Conservation (phyloP, 2,113 vertebrate species). For the Cepphus grylle region DNA sequence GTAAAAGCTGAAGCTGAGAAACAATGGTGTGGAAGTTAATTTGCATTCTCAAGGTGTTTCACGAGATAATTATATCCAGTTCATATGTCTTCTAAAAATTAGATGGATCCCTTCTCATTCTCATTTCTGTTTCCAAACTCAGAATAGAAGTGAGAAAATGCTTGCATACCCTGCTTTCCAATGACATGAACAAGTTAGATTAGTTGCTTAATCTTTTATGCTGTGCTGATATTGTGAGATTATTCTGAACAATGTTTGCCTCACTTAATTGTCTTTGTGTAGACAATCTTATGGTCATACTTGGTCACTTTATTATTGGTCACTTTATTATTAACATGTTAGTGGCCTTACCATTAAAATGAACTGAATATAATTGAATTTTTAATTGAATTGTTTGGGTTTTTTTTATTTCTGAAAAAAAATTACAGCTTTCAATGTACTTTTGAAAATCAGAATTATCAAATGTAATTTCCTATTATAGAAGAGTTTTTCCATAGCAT, state of each 20-base stretch:
- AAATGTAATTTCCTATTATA: neutral
- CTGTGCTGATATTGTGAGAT: neutral
- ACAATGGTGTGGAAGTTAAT: neutral
- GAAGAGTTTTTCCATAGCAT: neutral
- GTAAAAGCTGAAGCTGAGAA: neutral
- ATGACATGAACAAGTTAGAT: neutral
- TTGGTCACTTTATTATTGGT: neutral
- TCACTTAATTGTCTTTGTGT: neutral
- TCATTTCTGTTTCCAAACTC: neutral
- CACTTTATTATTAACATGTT: neutral
- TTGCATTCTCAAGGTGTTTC: neutral
- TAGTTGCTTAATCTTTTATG: neutral
- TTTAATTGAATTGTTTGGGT: neutral
- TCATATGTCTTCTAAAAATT: neutral
- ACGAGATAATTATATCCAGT: neutral
- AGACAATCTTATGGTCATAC: neutral
- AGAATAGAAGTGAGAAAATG: neutral
- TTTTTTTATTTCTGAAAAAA: neutral
- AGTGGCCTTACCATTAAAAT: neutral
- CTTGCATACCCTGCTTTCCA: neutral
- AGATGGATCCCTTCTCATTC: neutral
- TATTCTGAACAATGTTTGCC: neutral
- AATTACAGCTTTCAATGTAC: neutral
- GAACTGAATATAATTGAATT: neutral
- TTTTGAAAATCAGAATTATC: neutral